Conservation (phyloP, 2,888 invertebrate species). For the Andrena marginata region DNA sequence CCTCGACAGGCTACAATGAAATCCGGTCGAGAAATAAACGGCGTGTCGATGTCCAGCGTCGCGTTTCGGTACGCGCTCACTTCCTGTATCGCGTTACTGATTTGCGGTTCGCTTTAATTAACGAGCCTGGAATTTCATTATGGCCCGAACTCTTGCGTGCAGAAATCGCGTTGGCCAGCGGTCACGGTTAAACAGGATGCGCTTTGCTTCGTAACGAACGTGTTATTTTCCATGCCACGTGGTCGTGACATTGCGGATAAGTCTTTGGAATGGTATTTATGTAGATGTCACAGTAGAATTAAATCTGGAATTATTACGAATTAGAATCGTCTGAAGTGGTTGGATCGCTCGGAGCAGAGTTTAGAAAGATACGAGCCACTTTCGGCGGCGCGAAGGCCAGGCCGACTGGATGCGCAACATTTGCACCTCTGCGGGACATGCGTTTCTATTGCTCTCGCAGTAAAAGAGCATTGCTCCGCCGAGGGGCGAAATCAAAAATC, state of each 20-base stretch:
- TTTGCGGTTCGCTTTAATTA: conserved; percentile 70
- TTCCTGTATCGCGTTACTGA: conserved; percentile 67
- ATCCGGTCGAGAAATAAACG: conserved; percentile 66
- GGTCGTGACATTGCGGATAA: no score
- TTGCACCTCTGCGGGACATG: neutral
- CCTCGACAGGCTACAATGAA: conserved; percentile 64
- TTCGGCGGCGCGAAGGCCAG: neutral
- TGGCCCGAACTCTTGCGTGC: conserved; percentile 33
- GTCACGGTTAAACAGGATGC: conserved; percentile 44
- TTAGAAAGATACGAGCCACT: no score
- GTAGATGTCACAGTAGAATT: no score
- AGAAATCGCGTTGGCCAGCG: conserved; percentile 50
- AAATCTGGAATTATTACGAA: no score
- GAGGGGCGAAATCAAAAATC: neutral
- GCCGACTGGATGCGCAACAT: no score
- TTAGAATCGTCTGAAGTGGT: no score
- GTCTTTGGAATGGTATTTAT: no score
- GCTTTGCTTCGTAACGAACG: conserved; percentile 35
- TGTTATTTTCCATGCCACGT: conserved; percentile 41
- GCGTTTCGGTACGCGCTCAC: conserved; percentile 34
- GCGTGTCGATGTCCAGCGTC: conserved; percentile 25
- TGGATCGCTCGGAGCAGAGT: no score
- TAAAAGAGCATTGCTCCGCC: neutral
- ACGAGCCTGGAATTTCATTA: conserved; percentile 70
- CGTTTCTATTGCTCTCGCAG: conserved; percentile 2